These are phyloP conservation scores for Thumatha senex DNA, from an alignment of 2,888 invertebrate genomes.

Conservation along the genomic window DNA sequence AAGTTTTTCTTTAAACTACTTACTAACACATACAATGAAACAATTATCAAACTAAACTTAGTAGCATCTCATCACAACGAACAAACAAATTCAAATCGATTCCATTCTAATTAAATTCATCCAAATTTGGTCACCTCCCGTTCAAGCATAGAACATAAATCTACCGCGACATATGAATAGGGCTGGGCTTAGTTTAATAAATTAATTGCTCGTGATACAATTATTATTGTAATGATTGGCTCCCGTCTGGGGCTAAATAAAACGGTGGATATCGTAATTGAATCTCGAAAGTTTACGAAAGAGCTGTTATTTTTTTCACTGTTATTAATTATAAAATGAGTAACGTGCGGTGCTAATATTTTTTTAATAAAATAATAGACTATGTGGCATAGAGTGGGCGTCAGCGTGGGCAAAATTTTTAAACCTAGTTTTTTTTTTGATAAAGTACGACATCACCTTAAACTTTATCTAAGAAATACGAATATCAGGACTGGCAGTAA, in stretches of 20 bases:
- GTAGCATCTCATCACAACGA: not conserved
- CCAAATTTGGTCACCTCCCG: conserved; percentile 37
- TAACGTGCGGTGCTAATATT: conserved; percentile 5
- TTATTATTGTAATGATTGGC: conserved; percentile 75
- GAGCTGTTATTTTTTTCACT: conserved; percentile 33
- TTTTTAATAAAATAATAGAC: conserved; percentile 4
- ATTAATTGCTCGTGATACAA: conserved; percentile 77
- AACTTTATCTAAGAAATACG: no score
- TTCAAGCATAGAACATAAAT: conserved; percentile 13
- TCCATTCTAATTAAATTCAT: conserved; percentile 35
- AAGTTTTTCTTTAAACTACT: no score
- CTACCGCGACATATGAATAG: conserved; percentile 59
- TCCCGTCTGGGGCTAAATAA: conserved; percentile 57
- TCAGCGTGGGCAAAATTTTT: not conserved
- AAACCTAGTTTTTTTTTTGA: not conserved
- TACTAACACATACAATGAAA: not conserved
- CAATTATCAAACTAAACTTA: not conserved
- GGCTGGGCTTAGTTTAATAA: conserved; percentile 58
- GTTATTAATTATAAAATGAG: conserved; percentile 19
- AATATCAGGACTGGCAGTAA: no score
- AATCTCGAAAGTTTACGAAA: conserved; percentile 58
- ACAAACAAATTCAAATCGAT: conserved; percentile 20
- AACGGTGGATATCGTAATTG: conserved; percentile 71
- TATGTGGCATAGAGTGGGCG: not conserved
- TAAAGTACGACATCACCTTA: not conserved